A percentile compares a stretch with the other conserved stretches of the same genome.
phyloP scores from a whole-genome alignment of 1,140 invertebrate genomes.

The Bursaphelenchus mucronatus region DNA sequence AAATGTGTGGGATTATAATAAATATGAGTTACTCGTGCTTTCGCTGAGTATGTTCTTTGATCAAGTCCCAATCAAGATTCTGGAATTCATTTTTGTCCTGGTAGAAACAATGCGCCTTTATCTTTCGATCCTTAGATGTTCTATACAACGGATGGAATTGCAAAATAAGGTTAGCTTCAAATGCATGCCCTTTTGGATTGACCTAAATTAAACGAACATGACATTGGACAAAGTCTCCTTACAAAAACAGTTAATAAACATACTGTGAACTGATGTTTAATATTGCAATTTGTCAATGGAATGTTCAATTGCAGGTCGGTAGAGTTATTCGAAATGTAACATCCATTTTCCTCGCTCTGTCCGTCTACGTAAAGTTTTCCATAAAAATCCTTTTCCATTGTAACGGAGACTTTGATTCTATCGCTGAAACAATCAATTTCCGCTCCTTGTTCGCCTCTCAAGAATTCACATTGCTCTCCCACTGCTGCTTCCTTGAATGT shows the following conservation, averaged over 20 bases:
- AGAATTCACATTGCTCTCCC: slow-evolving; percentile 40
- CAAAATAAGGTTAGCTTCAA: slow-evolving; percentile 28
- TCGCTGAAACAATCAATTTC: slow-evolving; percentile 34
- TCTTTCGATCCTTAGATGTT: slow-evolving; percentile 33
- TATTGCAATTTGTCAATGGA: slow-evolving; percentile 31
- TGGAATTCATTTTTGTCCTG: slow-evolving; percentile 28
- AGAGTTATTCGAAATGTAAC: slow-evolving; percentile 26
- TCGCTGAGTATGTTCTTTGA: slow-evolving; percentile 43
- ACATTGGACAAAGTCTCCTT: background rate
- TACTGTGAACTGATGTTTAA: slow-evolving; percentile 40
- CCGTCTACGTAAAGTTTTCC: slow-evolving; percentile 41
- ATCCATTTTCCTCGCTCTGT: slow-evolving; percentile 34
- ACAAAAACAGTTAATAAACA: background rate
- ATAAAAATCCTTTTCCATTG: slow-evolving; percentile 27
- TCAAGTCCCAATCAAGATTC: slow-evolving; percentile 43
- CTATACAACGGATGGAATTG: slow-evolving; percentile 39
- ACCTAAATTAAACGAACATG: slow-evolving; percentile 19
- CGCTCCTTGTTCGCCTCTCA: slow-evolving; percentile 36
- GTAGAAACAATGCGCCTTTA: slow-evolving; percentile 39
- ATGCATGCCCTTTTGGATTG: slow-evolving; percentile 38
- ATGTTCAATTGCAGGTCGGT: slow-evolving; percentile 22
- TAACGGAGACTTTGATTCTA: slow-evolving; percentile 35
- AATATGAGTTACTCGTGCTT: slow-evolving; percentile 29
- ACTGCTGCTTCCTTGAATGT: slow-evolving; percentile 34
- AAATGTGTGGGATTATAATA: background rate